Conservation (phyloP, 2,888 invertebrate species). For the Hirtodrosophila trivittata region DNA sequence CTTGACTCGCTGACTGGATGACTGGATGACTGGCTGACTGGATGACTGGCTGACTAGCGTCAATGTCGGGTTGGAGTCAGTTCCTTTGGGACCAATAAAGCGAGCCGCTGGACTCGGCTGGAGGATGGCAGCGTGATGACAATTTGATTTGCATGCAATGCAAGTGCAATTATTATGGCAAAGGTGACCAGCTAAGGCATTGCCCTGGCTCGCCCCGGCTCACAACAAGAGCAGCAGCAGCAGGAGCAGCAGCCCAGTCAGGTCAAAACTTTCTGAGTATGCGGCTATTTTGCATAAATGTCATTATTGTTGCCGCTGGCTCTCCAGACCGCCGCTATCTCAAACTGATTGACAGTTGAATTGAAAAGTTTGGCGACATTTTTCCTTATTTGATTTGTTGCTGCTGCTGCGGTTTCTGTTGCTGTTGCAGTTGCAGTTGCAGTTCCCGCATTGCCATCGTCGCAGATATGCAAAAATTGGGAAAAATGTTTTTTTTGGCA, state of each 20-base stretch:
- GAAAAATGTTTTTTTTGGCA: conserved; percentile 60
- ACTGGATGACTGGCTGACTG: conserved; percentile 29
- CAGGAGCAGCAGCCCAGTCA: conserved; percentile 10
- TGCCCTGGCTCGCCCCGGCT: conserved; percentile 4
- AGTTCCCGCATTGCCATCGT: conserved; percentile 5
- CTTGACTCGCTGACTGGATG: conserved; percentile 34
- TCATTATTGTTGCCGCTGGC: conserved; percentile 78
- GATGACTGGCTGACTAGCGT: conserved; percentile 46
- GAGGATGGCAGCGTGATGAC: conserved; percentile 78
- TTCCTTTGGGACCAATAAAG: conserved; percentile 80
- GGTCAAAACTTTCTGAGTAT: conserved; percentile 34
- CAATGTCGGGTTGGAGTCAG: conserved; percentile 47
- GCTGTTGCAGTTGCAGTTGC: conserved; percentile 5
- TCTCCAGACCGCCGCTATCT: conserved; percentile 75
- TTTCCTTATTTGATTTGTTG: conserved; percentile 81
- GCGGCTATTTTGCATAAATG: conserved; percentile 75
- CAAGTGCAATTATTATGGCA: conserved; percentile 83
- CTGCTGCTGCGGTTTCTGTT: conserved; percentile 27
- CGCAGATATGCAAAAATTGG: conserved; percentile 70
- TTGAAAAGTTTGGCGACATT: conserved; percentile 83
- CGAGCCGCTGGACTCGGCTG: conserved; percentile 59
- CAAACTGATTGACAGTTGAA: conserved; percentile 83
- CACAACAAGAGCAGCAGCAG: conserved; percentile 18
- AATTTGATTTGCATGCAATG: conserved; percentile 83
- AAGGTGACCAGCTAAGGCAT: conserved; percentile 70